These are phyloP conservation scores for Sus cebifrons DNA, from an alignment of 2,797 vertebrate species.

Conservation along the genomic window DNA sequence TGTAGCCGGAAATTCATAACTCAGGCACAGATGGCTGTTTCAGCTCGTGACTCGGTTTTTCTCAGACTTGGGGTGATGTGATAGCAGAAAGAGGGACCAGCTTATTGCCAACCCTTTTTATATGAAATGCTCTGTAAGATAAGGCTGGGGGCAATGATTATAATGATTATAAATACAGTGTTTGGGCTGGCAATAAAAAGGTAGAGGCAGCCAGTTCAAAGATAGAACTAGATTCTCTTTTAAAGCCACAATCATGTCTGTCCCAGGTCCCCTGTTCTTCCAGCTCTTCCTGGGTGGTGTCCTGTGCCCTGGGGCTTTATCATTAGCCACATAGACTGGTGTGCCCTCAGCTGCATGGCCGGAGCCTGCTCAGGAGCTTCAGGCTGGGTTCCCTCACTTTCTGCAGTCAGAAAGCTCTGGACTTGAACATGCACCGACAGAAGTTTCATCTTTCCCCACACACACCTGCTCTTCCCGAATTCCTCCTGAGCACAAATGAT, in stretches of 20 bases:
- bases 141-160: background rate
- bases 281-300: background rate
- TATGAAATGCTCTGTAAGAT: background rate
- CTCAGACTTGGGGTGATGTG: background rate
- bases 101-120: fast-evolving
- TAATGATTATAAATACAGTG: fast-evolving
- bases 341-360: background rate
- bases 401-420: background rate
- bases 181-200: background rate
- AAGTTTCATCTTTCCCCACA: background rate
- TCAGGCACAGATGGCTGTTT: fast-evolving
- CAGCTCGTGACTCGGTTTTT: fast-evolving
- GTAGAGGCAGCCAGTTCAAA: background rate
- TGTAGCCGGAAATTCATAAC: fast-evolving
- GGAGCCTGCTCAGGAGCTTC: background rate
- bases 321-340: fast-evolving
- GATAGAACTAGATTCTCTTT: background rate
- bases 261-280: background rate
- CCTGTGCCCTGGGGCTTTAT: background rate
- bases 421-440: background rate
- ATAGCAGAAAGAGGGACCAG: fast-evolving
- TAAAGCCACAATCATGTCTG: background rate
- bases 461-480: no score
- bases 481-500: no score
- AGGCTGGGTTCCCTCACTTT: no score